Base-by-base conservation (phyloP, 2,797 vertebrate species). In the Lutjanus campechanus region DNA sequence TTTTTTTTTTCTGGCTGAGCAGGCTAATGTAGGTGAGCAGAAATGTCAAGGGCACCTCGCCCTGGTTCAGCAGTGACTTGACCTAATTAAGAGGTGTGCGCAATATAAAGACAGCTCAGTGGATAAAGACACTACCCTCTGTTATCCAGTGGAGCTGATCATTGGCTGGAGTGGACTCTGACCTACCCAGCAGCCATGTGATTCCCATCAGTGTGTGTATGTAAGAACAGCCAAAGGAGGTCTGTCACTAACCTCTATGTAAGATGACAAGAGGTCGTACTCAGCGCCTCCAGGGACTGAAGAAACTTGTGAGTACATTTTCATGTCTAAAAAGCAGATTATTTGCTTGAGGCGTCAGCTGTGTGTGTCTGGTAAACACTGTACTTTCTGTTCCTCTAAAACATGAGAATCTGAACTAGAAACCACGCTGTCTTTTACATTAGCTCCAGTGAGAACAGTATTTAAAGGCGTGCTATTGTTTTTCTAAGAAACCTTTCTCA, bases 91-190 rank as follows among this genome's bases (percentile, higher is more conserved):
- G 11, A 64, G 51, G 15, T 51, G 54, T 19, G 46, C 53, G 65
- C 43, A 68, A 25, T 25, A 25, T 25, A 7, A 43, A 69, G 46
- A 41, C 12, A 56, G 46, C 46, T 56, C 49, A 11, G 67, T 43
- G 22, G 54, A 50, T 80, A 50, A 3, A 49, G 7, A 59, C 64
- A 41, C 77, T 68, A 47, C 59, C 76, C 83, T 68, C 56, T 76
- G 63, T 84, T 86, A 77, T 66, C 70, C 70, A 78, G 63, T 20
- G 65, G 29, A 58, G 77, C 65, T 70, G 81, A 72, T 80, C 74
- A 4, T 25, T 44, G 15, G 67, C 79, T 41, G 74, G 60, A 22
- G 43, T 90, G 92, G 93, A 95, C 93, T 93, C 83, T 94, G 94
- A 93, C 90, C 94, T 81, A 36, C 66, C 66, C 77, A 66, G 36